Conservation (phyloP, 2,888 invertebrate species). For the Ectobius pallidus region DNA sequence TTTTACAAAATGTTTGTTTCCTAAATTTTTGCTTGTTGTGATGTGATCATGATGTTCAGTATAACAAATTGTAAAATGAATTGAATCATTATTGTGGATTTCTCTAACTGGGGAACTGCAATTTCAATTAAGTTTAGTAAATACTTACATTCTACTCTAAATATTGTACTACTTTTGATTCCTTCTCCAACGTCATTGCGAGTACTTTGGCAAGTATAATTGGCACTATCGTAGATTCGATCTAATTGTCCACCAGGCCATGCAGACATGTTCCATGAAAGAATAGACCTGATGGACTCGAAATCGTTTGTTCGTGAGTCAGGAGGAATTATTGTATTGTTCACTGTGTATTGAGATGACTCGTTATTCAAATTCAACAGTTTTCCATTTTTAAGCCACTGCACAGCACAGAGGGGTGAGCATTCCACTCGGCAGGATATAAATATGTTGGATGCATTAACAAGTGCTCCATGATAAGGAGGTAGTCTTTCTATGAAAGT, state of each 20-base stretch:
- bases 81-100: too few species aligned
- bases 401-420: conserved; percentile 81
- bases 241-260: conserved; percentile 82
- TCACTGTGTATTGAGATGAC: conserved; percentile 45
- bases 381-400: conserved; percentile 82
- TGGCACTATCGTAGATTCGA: conserved; percentile 75
- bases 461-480: conserved; percentile 64
- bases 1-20: too few species aligned
- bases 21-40: too few species aligned
- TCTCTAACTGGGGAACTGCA: too few species aligned
- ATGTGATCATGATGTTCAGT: too few species aligned
- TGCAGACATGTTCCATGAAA: conserved; percentile 87
- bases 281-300: conserved; percentile 84
- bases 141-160: conserved; percentile 88
- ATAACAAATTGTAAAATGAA: too few species aligned
- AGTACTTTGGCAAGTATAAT: conserved; percentile 84
- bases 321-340: conserved; percentile 70
- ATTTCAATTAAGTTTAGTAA: too few species aligned
- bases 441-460: conserved; percentile 68
- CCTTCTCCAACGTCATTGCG: conserved; percentile 78
- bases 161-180: conserved; percentile 82
- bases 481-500: conserved; percentile 84
- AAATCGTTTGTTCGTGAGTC: conserved; percentile 84
- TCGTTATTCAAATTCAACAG: conserved; percentile 60
- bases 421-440: conserved; percentile 90